A percentile compares a stretch with the other conserved stretches of the same genome.
phyloP scores from a whole-genome alignment of 2,113 vertebrate species.

The Coturnix japonica region DNA sequence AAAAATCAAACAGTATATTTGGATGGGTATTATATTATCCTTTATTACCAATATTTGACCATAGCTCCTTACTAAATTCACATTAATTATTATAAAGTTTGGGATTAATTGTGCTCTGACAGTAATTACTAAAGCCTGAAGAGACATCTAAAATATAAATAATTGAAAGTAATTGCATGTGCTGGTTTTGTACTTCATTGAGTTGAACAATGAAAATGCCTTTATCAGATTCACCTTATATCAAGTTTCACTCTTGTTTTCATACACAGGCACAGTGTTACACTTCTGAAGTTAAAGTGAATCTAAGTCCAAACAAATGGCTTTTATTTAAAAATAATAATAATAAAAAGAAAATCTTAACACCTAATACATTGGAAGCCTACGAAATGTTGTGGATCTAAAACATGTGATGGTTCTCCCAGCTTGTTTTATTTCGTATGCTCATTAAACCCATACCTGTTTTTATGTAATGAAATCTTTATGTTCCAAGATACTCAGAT shows the following conservation, averaged over 20 bases:
- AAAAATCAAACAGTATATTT: background rate
- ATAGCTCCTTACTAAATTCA: background rate
- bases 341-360: background rate
- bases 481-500: background rate
- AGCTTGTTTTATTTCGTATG: constrained; percentile 43
- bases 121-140: background rate
- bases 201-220: background rate
- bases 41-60: background rate
- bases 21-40: background rate
- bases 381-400: background rate
- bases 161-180: background rate
- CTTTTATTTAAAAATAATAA: constrained; percentile 22
- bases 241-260: background rate
- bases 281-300: background rate
- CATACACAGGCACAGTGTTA: background rate
- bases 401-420: constrained; percentile 55
- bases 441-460: constrained; percentile 40
- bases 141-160: background rate
- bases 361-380: constrained; percentile 39
- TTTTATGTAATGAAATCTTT: constrained; percentile 50
- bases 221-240: background rate
- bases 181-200: background rate
- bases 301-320: constrained; percentile 18
- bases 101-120: background rate
- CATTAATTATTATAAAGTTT: background rate